Conservation (phyloP, 1,140 invertebrate genomes). For the Whitmania pigra region DNA sequence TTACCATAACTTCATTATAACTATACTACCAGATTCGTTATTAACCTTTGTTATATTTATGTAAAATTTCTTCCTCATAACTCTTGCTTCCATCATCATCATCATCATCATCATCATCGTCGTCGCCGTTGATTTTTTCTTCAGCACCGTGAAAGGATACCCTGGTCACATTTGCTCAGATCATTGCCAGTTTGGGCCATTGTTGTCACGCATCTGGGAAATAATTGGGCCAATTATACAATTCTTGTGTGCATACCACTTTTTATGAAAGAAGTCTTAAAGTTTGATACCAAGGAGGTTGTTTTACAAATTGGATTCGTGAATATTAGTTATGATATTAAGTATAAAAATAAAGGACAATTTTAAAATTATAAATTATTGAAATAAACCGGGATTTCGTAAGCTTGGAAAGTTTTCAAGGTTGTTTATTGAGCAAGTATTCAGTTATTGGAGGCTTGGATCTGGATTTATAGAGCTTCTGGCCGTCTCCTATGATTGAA, state of each 20-base stretch:
- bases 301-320: neutral
- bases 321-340: neutral
- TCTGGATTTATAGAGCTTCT: too few species aligned
- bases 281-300: conserved; percentile 21
- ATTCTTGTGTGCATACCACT: conserved; percentile 22
- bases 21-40: neutral
- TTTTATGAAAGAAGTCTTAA: conserved; percentile 23
- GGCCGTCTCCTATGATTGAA: too few species aligned
- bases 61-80: neutral
- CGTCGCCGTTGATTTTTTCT: neutral
- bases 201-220: conserved; percentile 22
- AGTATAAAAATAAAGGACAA: neutral
- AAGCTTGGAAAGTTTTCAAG: too few species aligned
- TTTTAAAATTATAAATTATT: too few species aligned
- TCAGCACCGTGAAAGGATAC: conserved; percentile 16
- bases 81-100: neutral
- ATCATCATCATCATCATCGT: neutral
- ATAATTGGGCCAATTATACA: conserved; percentile 24
- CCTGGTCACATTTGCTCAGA: conserved; percentile 24
- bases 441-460: too few species aligned
- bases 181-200: conserved; percentile 26
- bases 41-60: neutral
- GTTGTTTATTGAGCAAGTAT: too few species aligned
- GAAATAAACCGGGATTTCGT: too few species aligned
- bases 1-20: neutral